Conservation (phyloP, 2,113 vertebrate species). For the Hemichromis elongatus region DNA sequence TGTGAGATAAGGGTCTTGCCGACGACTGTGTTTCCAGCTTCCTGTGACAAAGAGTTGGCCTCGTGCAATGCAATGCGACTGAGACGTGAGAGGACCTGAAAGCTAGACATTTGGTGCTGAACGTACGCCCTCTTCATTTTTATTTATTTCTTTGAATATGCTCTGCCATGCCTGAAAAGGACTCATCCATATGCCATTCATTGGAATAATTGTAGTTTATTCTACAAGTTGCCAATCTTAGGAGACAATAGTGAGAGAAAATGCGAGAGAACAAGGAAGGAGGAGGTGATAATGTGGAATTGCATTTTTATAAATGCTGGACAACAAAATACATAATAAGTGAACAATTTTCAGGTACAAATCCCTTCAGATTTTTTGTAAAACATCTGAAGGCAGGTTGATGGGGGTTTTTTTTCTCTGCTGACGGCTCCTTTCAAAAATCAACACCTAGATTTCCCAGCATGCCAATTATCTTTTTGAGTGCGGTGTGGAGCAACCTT, state of each 20-base stretch:
- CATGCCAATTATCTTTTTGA: neutral
- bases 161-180: conserved; percentile 13
- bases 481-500: neutral
- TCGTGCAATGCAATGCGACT: neutral
- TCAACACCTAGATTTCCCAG: neutral
- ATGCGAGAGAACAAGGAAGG: neutral
- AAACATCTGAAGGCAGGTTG: no score
- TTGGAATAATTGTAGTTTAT: neutral
- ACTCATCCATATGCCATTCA: conserved; percentile 24
- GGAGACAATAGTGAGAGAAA: neutral
- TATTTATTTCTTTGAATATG: conserved; percentile 19
- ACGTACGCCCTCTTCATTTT: neutral
- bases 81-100: neutral
- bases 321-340: neutral
- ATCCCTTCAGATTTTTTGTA: neutral
- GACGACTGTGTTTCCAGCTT: conserved; percentile 24
- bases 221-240: conserved; percentile 9
- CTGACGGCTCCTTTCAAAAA: neutral
- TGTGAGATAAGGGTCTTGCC: conserved; percentile 34
- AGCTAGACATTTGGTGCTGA: conserved; percentile 6
- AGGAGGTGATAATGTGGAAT: neutral
- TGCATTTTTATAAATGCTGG: neutral
- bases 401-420: neutral
- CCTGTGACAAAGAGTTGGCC: conserved; percentile 31
- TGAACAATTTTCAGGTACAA: neutral